Evolutionary conservation across 2,888 invertebrate genomes (phyloP).

Genomic region (Agrochola lychnidis): DNA sequence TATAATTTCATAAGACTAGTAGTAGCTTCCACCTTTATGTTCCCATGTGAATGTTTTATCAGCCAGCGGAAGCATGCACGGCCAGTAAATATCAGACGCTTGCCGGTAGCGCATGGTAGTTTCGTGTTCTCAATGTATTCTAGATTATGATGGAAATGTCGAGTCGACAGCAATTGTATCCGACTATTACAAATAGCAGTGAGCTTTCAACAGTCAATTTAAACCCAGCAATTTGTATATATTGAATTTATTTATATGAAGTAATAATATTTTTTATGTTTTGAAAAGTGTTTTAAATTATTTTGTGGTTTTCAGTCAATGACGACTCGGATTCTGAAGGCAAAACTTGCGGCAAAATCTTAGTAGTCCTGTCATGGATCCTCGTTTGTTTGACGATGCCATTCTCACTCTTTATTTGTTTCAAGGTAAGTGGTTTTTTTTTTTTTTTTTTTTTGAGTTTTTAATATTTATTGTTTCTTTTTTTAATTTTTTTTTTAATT

Average conservation of each 20-base stretch:
- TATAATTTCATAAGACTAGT: slow-evolving; percentile 9
- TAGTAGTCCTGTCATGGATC: slow-evolving; percentile 95
- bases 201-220: slow-evolving; percentile 55
- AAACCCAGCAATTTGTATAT: slow-evolving; percentile 39
- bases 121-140: slow-evolving; percentile 31
- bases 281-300: slow-evolving; percentile 9
- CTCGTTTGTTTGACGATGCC: slow-evolving; percentile 96
- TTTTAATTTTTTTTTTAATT: background rate
- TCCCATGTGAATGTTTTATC: slow-evolving; percentile 83
- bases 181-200: slow-evolving; percentile 77
- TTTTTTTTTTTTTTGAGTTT: background rate
- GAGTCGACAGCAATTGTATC: slow-evolving; percentile 84
- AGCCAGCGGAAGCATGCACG: slow-evolving; percentile 29
- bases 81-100: slow-evolving; percentile 59
- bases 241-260: background rate
- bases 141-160: slow-evolving; percentile 83
- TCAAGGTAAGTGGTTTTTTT: slow-evolving; percentile 93
- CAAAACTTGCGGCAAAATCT: slow-evolving; percentile 95
- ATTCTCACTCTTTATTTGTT: slow-evolving; percentile 97
- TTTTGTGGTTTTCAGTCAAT: slow-evolving; percentile 82
- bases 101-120: slow-evolving; percentile 46
- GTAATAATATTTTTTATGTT: background rate
- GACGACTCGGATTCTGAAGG: slow-evolving; percentile 92
- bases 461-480: background rate
- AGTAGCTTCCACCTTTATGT: slow-evolving; percentile 58